These are phyloP conservation scores for Ramazzottius varieornatus DNA, from an alignment of 2,888 invertebrate genomes.

Conservation along the genomic window DNA sequence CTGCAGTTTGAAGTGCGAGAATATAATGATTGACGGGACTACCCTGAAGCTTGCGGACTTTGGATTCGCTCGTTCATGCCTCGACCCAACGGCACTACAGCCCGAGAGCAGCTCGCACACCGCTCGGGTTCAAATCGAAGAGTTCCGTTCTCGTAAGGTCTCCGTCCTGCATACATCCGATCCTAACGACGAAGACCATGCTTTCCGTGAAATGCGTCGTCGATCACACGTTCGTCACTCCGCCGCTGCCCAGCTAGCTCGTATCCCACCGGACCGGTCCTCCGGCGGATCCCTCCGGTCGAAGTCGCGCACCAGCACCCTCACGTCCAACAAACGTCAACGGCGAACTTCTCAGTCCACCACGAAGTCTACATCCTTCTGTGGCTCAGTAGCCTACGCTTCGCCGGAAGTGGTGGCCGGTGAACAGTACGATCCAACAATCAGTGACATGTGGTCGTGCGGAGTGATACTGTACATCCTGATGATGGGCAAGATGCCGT, in stretches of 20 bases:
- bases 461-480: neutral
- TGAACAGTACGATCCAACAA: neutral
- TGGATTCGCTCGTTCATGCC: neutral
- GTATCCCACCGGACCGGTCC: neutral
- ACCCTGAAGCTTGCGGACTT: conserved; percentile 1
- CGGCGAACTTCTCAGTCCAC: neutral
- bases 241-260: neutral
- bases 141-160: neutral
- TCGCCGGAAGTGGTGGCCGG: conserved; percentile 2
- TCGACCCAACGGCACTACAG: neutral
- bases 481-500: conserved; percentile 1
- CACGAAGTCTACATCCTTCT: neutral
- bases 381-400: neutral
- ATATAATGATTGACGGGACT: neutral
- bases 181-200: neutral
- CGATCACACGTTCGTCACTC: neutral
- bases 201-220: neutral
- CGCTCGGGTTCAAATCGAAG: neutral
- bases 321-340: neutral
- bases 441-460: conserved; percentile 4
- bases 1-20: neutral
- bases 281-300: too few species aligned
- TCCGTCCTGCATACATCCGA: neutral
- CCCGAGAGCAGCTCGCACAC: neutral
- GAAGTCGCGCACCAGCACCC: neutral